Conservation (phyloP, 1,140 invertebrate genomes). For the Cheumatopsyche charites region DNA sequence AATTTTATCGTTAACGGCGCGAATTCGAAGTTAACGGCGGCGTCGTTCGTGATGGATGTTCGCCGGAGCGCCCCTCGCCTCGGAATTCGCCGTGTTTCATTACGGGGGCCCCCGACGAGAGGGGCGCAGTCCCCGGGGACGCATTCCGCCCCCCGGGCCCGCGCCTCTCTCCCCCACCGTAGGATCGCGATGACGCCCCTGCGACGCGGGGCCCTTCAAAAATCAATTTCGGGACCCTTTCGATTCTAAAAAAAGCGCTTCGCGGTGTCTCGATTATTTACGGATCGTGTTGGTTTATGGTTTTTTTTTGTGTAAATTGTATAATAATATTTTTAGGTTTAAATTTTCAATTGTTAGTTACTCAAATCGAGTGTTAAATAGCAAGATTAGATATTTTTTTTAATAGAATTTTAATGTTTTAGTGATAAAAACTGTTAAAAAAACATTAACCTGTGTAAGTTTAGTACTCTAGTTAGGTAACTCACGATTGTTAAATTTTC, state of each 20-base stretch:
- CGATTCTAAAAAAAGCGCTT: background rate
- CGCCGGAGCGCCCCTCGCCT: conserved; percentile 13
- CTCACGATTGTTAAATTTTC: no score
- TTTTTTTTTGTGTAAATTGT: no score
- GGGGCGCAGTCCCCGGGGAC: conserved; percentile 31
- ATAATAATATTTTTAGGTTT: no score
- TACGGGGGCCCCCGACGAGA: conserved; percentile 15
- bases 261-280: background rate
- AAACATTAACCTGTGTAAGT: no score
- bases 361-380: no score
- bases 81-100: conserved; percentile 41
- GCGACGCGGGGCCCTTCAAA: conserved; percentile 17
- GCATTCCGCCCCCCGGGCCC: conserved; percentile 13
- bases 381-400: no score
- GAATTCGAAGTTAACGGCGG: conserved; percentile 11
- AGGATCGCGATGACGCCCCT: background rate
- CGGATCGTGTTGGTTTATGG: background rate
- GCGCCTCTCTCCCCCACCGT: no score
- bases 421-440: no score
- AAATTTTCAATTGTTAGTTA: no score
- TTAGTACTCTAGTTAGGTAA: no score
- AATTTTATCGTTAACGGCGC: conserved; percentile 10
- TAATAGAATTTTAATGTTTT: no score
- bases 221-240: conserved; percentile 4
- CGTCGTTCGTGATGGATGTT: conserved; percentile 13